Evolutionary conservation across 2,113 vertebrate genomes (phyloP).

Genomic region (Typhlomys cinereus): DNA sequence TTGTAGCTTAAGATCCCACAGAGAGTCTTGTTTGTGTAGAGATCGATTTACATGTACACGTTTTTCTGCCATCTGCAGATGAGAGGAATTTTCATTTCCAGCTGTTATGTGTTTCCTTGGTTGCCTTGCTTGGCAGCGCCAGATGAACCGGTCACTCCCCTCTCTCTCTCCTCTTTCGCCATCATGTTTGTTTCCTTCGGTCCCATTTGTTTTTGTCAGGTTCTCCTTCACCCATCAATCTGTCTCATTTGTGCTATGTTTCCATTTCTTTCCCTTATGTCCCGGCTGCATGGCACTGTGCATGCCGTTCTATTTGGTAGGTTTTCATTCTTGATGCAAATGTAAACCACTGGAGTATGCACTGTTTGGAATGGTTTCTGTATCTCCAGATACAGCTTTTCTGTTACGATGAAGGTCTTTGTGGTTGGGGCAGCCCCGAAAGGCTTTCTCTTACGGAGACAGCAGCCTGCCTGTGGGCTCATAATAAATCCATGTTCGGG

Average conservation of each 20-base stretch:
- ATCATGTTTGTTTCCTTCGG: slow-evolving; percentile 43
- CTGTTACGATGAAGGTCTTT: slow-evolving; percentile 29
- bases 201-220: slow-evolving; percentile 62
- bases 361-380: neutral
- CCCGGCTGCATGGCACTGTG: neutral
- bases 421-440: slow-evolving; percentile 18
- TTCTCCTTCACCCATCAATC: slow-evolving; percentile 54
- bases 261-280: slow-evolving; percentile 28
- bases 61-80: neutral
- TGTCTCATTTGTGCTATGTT: slow-evolving; percentile 27
- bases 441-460: neutral
- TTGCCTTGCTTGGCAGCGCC: neutral
- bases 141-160: neutral
- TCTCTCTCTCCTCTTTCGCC: slow-evolving; percentile 47
- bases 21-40: neutral
- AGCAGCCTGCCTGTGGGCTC: neutral
- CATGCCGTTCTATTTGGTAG: slow-evolving; percentile 44
- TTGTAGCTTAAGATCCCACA: neutral
- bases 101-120: neutral
- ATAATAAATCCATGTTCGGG: neutral
- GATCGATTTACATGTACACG: neutral
- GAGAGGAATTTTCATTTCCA: neutral
- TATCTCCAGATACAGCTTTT: slow-evolving; percentile 22
- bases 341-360: neutral
- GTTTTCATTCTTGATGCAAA: slow-evolving; percentile 53